Conservation (phyloP, 2,797 vertebrate genomes). For the Menidia menidia region DNA sequence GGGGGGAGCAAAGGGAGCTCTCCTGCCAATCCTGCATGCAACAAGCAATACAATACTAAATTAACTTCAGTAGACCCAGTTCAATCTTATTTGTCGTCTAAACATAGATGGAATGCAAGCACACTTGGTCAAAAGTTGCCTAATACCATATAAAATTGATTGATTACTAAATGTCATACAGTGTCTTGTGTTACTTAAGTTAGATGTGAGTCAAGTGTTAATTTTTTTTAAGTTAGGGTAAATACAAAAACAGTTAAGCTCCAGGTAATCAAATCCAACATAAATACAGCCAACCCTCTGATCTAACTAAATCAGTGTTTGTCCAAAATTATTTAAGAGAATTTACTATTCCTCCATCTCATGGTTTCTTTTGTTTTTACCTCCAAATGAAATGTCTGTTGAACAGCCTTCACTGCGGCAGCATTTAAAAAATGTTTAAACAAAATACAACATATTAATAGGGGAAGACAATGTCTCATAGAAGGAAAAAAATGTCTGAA, state of each 20-base stretch:
- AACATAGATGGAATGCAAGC: conserved; percentile 85
- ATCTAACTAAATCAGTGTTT: conserved; percentile 2
- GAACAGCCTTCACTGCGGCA: too few relatives aligned
- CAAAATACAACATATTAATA: too few relatives aligned
- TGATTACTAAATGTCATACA: conserved; percentile 2
- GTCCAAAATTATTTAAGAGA: not conserved
- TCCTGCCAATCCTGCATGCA: conserved; percentile 96
- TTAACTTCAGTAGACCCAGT: conserved; percentile 87
- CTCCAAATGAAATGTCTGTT: too few relatives aligned
- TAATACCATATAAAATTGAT: conserved; percentile 19
- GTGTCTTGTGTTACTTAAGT: conserved; percentile 36
- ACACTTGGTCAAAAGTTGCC: conserved; percentile 16
- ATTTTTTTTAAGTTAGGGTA: not conserved
- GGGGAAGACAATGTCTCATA: too few relatives aligned
- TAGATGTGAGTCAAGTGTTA: conserved; percentile 21
- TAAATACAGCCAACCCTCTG: conserved; percentile 51
- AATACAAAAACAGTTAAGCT: conserved; percentile 13
- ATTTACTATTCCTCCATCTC: not conserved
- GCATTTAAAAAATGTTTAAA: too few relatives aligned
- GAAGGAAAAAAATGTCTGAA: not conserved
- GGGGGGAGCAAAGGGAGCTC: conserved; percentile 87
- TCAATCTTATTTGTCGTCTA: conserved; percentile 83
- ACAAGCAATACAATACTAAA: conserved; percentile 92
- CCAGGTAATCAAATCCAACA: conserved; percentile 33
- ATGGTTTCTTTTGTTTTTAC: not conserved